Conservation (phyloP, 2,888 invertebrate genomes). For the Cephus runcator region DNA sequence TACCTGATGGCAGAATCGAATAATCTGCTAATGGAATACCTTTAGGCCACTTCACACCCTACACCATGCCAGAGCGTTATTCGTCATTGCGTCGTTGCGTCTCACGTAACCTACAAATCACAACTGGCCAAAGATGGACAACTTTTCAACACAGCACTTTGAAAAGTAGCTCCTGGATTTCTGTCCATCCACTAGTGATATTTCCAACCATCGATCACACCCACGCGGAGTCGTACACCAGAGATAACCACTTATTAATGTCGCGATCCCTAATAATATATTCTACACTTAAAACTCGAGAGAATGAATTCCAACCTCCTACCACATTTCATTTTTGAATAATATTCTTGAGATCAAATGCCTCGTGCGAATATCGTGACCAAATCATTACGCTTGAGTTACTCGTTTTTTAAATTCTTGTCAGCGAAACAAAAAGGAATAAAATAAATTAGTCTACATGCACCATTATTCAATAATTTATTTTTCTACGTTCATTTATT, state of each 20-base stretch:
- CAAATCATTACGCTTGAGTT: background rate
- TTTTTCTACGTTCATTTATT: background rate
- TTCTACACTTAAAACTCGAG: background rate
- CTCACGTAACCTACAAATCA: background rate
- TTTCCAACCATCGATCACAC: conserved; percentile 17
- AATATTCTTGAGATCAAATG: conserved; percentile 7
- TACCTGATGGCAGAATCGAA: no score
- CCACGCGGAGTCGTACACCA: conserved; percentile 8
- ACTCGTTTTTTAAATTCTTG: background rate
- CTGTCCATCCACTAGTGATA: conserved; percentile 15
- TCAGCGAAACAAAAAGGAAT: background rate
- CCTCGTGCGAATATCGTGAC: background rate
- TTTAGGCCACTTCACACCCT: no score
- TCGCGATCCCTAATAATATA: conserved; percentile 13
- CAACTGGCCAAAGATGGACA: background rate
- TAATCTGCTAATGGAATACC: no score
- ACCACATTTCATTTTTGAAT: background rate
- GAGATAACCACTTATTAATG: conserved; percentile 15
- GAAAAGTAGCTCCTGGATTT: conserved; percentile 14
- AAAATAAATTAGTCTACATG: background rate
- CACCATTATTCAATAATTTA: background rate
- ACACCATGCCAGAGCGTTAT: no score
- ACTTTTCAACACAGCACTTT: background rate
- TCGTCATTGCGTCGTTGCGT: no score
- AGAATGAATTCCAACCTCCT: background rate